Evolutionary conservation across 2,888 invertebrate species (phyloP).

Genomic region (Diachrysia chrysitis): DNA sequence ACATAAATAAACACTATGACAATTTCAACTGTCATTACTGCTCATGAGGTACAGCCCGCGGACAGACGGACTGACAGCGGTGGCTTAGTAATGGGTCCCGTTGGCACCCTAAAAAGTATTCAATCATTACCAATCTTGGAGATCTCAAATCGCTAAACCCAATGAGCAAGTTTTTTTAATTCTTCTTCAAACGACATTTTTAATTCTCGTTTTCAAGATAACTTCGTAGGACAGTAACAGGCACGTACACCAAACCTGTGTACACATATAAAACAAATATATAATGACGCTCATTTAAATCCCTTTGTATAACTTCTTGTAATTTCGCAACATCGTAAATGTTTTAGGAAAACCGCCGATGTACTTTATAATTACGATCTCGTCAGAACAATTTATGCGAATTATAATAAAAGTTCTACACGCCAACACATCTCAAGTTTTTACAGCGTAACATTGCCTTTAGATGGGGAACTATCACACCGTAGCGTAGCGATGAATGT

Average conservation of each 20-base stretch:
- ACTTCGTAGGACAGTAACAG: no score
- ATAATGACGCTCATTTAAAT: background rate
- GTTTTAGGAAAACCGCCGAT: conserved; percentile 9
- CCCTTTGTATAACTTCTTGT: background rate
- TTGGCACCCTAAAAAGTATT: no score
- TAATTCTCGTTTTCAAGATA: no score
- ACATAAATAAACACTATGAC: no score
- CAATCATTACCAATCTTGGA: no score
- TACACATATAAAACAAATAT: background rate
- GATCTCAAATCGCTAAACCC: no score
- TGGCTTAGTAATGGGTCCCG: no score
- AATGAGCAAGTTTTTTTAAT: no score
- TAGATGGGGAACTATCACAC: conserved; percentile 52
- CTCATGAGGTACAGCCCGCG: no score
- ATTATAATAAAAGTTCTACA: conserved; percentile 61
- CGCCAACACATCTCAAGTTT: conserved; percentile 46
- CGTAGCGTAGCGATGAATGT: conserved; percentile 15
- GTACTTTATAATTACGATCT: conserved; percentile 21
- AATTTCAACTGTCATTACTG: no score
- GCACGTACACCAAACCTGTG: background rate
- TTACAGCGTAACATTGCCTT: conserved; percentile 46
- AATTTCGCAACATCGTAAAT: background rate
- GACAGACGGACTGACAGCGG: no score
- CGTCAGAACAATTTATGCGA: conserved; percentile 36
- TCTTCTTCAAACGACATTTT: no score